phyloP scores from a whole-genome alignment of 1,140 invertebrate genomes.

The Melanaphis sacchari region DNA sequence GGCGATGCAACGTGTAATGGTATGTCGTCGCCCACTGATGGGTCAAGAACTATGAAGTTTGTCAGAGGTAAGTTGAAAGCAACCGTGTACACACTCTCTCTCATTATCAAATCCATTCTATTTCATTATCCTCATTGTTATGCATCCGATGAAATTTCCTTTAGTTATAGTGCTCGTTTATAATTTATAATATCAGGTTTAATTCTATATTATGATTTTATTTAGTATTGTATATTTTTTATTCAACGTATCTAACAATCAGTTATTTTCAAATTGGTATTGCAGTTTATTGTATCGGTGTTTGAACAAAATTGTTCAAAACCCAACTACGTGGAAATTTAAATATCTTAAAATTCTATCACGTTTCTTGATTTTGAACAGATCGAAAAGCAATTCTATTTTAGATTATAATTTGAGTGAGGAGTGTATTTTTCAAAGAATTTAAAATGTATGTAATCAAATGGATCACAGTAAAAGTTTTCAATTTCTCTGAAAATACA shows the following conservation, averaged over 20 bases:
- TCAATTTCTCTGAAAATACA: not conserved
- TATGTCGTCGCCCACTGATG: slow-evolving; percentile 71
- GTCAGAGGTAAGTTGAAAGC: slow-evolving; percentile 67
- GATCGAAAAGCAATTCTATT: not conserved
- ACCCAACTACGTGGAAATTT: not conserved
- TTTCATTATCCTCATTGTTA: not conserved
- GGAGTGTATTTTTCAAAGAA: not conserved
- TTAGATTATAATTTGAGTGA: not conserved
- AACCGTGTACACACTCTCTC: not conserved
- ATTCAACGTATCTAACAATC: not conserved
- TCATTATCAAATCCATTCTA: not conserved
- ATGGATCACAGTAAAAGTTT: not conserved
- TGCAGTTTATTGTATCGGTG: not conserved
- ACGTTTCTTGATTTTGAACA: not conserved
- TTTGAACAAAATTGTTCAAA: not conserved
- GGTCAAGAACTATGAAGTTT: slow-evolving; percentile 71
- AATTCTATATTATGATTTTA: not conserved
- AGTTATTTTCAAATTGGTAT: not conserved
- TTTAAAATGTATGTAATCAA: too few species aligned
- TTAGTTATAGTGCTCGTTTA: not conserved
- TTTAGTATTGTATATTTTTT: not conserved
- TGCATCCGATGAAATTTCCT: not conserved
- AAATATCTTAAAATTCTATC: not conserved
- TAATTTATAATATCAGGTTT: not conserved
- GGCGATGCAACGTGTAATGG: slow-evolving; percentile 84